phyloP scores from a whole-genome alignment of 2,113 vertebrate species.

The Myotis davidii region DNA sequence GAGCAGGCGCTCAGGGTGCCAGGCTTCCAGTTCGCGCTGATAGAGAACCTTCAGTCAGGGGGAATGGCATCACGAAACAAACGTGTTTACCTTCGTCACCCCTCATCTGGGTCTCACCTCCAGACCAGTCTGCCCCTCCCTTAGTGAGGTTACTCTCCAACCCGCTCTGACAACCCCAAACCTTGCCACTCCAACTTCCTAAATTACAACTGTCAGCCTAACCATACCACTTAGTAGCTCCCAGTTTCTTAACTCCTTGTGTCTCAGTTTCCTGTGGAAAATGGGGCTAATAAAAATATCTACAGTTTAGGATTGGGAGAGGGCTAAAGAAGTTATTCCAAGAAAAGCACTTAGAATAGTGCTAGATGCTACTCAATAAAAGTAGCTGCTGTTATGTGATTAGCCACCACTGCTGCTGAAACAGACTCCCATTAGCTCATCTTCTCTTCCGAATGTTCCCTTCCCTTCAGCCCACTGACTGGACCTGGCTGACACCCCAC shows the following conservation, averaged over 20 bases:
- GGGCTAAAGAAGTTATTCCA: neutral
- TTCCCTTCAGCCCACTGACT: neutral
- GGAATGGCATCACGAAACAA: neutral
- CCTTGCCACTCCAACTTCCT: neutral
- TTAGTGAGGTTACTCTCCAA: neutral
- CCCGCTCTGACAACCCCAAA: neutral
- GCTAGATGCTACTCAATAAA: neutral
- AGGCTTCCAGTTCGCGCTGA: rapidly evolving
- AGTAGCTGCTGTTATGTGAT: neutral
- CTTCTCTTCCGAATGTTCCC: neutral
- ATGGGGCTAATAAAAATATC: neutral
- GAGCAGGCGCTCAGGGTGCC: neutral
- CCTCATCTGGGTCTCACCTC: neutral
- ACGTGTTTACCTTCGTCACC: neutral
- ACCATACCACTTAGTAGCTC: neutral
- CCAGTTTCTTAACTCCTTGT: neutral
- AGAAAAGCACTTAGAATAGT: neutral
- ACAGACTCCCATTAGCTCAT: neutral
- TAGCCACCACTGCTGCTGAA: neutral
- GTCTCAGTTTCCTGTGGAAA: neutral
- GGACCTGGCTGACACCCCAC: neutral
- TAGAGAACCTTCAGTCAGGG: neutral
- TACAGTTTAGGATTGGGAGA: neutral
- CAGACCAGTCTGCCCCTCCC: neutral
- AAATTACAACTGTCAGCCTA: neutral